Base-by-base conservation (phyloP, 2,113 vertebrate species). In the Columbina picui region DNA sequence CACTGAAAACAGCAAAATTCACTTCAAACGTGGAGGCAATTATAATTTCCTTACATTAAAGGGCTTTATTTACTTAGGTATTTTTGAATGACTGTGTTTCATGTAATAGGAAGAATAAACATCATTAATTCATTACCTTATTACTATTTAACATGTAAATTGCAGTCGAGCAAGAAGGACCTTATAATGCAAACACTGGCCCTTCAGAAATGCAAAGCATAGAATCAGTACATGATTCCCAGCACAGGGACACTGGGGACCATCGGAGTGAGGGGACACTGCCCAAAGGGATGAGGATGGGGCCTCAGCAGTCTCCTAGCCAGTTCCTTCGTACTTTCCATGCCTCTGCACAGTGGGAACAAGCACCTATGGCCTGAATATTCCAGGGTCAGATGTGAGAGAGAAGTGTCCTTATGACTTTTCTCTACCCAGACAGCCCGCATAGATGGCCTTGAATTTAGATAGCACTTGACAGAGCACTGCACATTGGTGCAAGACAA, bases 121-220 rank as follows among this genome's bases (percentile, higher is more conserved):
- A 68, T 70, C 55, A 88, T 68, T 81, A 93, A 95, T 84, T 69
- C 59, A 73, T 89, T 80, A 84, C 55, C 45, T n/a, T 80, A 34
- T 57, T 77, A 65, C 49, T 91, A 79, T 56, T 89, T 79, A 82
- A 73, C 21, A 81, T 15, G 34, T 43, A 69, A 75, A 91, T 70
- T 88, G 64, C 34, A 90, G 64, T n/a, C 56, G 25, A 38, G 14
- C 32, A 50, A 39, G 26, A 90, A 86, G 15, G 36, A 83, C 34
- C 7, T 64, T 71, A 34, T 20, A 71, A 68, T 11, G 75, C 23
- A 91, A 94, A 71, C 19, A 59, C 8, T 6, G 4, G 26, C 27
- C 43, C 32, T 56, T 64, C 56, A 47, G 77, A 80, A 90, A 77
- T 52, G 25, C 47, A 59, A 86, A 88, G 52, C 7, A 1, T 50